These are phyloP conservation scores for Strix occidentalis DNA, from an alignment of 2,797 vertebrate genomes.

Conservation along the genomic window DNA sequence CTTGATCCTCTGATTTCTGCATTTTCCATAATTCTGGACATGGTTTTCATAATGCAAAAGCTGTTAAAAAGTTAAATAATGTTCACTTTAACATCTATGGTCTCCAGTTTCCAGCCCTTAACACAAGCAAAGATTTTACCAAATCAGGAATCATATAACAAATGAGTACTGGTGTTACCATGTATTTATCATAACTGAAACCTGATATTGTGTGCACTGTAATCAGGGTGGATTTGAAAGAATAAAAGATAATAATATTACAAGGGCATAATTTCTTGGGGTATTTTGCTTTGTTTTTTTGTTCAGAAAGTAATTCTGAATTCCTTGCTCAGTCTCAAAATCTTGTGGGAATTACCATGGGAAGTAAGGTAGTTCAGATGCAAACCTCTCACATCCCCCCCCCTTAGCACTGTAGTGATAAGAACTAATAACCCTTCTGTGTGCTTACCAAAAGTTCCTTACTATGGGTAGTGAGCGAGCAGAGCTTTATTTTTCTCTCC, in stretches of 20 bases:
- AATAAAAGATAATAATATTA: background rate
- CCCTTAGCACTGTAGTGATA: rapidly evolving
- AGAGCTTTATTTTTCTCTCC: background rate
- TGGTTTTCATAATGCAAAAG: background rate
- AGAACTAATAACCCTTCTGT: background rate
- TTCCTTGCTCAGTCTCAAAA: background rate
- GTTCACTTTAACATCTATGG: background rate
- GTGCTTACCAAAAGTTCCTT: background rate
- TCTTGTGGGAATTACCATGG: background rate
- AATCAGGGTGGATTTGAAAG: background rate
- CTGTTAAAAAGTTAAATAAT: background rate
- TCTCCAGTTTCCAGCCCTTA: background rate
- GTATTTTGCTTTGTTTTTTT: background rate
- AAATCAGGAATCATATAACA: background rate
- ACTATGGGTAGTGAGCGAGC: background rate
- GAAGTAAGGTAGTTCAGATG: background rate
- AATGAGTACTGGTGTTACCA: background rate
- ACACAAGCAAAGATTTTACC: background rate
- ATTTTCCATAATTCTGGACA: background rate
- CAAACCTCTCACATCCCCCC: background rate
- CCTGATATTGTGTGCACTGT: rapidly evolving
- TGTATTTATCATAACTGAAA: background rate
- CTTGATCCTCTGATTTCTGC: background rate
- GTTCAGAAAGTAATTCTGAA: background rate
- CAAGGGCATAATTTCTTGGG: background rate